Conservation (phyloP, 1,140 invertebrate genomes). For the Eulimnadia texana region DNA sequence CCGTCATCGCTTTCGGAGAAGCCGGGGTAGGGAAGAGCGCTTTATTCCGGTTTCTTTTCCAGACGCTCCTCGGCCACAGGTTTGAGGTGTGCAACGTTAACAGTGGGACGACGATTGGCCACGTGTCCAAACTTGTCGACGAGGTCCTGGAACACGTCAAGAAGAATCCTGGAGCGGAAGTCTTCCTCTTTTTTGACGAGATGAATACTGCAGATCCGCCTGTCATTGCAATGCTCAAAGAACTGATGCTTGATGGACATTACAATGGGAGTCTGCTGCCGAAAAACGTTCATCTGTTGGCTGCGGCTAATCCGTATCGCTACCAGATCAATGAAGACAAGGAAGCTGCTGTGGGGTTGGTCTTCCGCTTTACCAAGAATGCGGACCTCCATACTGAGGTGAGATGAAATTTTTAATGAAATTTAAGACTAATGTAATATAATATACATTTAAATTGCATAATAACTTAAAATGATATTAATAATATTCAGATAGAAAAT, state of each 20-base stretch:
- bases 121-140: background rate
- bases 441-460: too few species aligned
- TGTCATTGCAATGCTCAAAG: conserved; percentile 2
- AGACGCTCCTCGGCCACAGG: background rate
- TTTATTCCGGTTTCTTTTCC: conserved; percentile 3
- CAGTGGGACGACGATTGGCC: background rate
- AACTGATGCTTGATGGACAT: conserved; percentile 1
- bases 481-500: too few species aligned
- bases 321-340: background rate
- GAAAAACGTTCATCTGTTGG: background rate
- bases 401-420: too few species aligned
- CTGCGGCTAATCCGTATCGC: conserved; percentile 4
- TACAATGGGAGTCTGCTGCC: background rate
- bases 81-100: conserved; percentile 6
- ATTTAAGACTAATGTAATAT: too few species aligned
- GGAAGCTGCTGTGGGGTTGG: conserved; percentile 4
- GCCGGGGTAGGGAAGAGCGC: conserved; percentile 8
- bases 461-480: too few species aligned
- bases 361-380: conserved; percentile 1
- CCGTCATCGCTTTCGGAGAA: conserved; percentile 6
- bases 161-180: background rate
- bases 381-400: background rate
- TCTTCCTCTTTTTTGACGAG: conserved; percentile 8
- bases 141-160: background rate
- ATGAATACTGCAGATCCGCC: conserved; percentile 5